Evolutionary conservation across 2,113 vertebrate genomes (phyloP), one percentile per base, ranked within the genome.

Genomic region (Chiloscyllium plagiosum): DNA sequence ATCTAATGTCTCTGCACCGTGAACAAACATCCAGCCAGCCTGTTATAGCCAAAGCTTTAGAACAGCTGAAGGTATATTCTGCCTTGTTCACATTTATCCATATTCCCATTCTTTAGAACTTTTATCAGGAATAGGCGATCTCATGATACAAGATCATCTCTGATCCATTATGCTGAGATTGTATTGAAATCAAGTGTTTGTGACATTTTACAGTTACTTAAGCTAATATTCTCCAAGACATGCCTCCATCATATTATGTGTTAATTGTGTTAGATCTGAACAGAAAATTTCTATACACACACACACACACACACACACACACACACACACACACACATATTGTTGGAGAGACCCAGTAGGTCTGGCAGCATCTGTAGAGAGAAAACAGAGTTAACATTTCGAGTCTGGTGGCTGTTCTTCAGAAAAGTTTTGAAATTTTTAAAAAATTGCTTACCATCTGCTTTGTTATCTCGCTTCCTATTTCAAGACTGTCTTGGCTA

Each of bases 21-120:
- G 99, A 99, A 86, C 99, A 99, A 97, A 99, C 99, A 3, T 99
- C 99, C 26, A 99, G 99, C 96, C 99, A 99, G 96, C 99, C 98
- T 0, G 97, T 99, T 96, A 99, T 99, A 0, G 99, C 99, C 33
- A 97, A 97, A 68, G 99, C 99, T 96, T 97, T 99, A n/a, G 98
- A 99, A 92, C 98, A 99, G 97, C 98, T 99, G 3, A 99, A 99
- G 98, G 99, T 99, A 97, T 29, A 85, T 80, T 22, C 15, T 93
- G 29, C 10, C 89, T 22, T 93, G 56, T 37, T 93, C 89, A 93
- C 61, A 37, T 83, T 0, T 66, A 7, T 33, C 0, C 68, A 8
- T 66, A 42, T n/a, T 22, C 5, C 61, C 19, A 17, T 89, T 56
- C 56, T 92, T 92, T 17, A 66, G 61, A 66, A 37, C 61, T 93